phyloP scores from a whole-genome alignment of 92 coral and sea anemone genomes.

The Porites rus region DNA sequence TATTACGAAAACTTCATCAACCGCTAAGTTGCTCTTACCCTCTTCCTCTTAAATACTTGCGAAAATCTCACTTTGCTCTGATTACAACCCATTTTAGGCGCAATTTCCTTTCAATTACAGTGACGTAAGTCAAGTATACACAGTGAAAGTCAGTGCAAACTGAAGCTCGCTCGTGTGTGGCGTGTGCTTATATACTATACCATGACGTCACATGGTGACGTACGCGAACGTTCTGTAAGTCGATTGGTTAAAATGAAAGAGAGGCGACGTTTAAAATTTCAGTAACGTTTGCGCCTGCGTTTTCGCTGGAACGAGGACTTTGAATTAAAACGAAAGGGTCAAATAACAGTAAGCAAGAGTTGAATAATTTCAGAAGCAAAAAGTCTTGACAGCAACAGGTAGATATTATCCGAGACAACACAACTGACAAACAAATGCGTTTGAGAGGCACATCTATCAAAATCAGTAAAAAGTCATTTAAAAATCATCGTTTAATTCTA shows the following conservation, averaged over 20 bases:
- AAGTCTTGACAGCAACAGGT: no score
- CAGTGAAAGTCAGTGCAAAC: conserved; percentile 3
- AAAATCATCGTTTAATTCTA: no score
- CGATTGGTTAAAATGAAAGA: not conserved
- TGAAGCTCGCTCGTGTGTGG: not conserved
- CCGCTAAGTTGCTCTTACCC: conserved; percentile 1
- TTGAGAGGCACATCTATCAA: no score
- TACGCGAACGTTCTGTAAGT: not conserved
- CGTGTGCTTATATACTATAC: not conserved
- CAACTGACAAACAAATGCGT: no score
- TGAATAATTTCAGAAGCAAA: no score
- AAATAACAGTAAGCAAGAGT: no score
- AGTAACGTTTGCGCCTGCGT: not conserved
- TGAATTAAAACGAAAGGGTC: not conserved
- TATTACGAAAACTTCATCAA: not conserved
- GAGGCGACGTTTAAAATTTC: not conserved
- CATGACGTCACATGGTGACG: conserved; percentile 1
- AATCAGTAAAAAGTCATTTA: no score
- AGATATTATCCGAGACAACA: no score
- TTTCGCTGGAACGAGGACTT: not conserved
- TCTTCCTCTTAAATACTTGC: not conserved
- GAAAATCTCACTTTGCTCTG: not conserved
- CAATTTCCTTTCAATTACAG: not conserved
- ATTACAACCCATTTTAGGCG: not conserved
- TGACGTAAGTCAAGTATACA: not conserved